These are phyloP conservation scores for Neoniphon sammara DNA, from an alignment of 2,797 vertebrate genomes.

Conservation along the genomic window DNA sequence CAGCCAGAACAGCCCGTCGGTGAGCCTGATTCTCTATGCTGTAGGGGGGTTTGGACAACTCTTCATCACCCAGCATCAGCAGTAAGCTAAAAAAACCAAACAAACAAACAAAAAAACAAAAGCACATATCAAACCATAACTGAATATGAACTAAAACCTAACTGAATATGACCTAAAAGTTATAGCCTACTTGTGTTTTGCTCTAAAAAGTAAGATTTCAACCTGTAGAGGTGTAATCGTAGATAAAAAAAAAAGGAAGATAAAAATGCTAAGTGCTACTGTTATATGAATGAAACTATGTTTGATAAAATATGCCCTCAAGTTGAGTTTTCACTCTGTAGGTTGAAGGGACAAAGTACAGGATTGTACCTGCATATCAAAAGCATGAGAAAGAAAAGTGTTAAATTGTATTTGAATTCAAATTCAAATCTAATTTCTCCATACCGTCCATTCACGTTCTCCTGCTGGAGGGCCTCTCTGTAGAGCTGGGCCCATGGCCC, in stretches of 20 bases:
- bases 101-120: constrained; percentile 10
- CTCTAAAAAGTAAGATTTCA: too few relatives aligned
- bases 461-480: constrained; percentile 86
- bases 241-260: too few relatives aligned
- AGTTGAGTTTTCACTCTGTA: too few relatives aligned
- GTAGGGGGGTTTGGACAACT: constrained; percentile 87
- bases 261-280: not conserved
- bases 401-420: not conserved
- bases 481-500: constrained; percentile 92
- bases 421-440: not conserved
- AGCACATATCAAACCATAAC: constrained; percentile 3
- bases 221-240: too few relatives aligned
- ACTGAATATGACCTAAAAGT: not conserved
- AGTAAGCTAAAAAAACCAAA: constrained; percentile 86
- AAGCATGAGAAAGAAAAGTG: not conserved
- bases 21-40: constrained; percentile 88
- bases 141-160: not conserved
- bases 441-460: constrained; percentile 94
- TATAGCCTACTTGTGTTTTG: not conserved
- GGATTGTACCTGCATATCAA: not conserved
- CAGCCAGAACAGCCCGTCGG: constrained; percentile 86
- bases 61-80: constrained; percentile 89
- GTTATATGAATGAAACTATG: not conserved
- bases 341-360: too few relatives aligned
- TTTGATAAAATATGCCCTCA: not conserved